Percentiles rank a stretch among this genome's conserved stretches.
Conservation (phyloP, 2,888 invertebrate genomes). For the Phytoseiulus persimilis region DNA sequence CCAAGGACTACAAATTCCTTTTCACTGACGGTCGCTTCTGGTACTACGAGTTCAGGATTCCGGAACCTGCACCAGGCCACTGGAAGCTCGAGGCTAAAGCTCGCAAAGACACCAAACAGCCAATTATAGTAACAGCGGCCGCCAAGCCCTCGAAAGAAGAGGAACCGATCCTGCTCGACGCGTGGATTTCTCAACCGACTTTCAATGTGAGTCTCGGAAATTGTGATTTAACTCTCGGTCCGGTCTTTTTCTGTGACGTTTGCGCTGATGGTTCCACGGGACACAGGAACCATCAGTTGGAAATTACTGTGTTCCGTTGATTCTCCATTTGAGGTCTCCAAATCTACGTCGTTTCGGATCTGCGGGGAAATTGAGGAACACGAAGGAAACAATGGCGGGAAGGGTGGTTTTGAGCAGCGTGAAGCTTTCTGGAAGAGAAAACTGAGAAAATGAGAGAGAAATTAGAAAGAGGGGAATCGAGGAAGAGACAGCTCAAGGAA, state of each 20-base stretch:
- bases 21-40: conserved; percentile 12
- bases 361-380: background rate
- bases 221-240: background rate
- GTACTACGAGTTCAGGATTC: conserved; percentile 35
- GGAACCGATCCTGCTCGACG: conserved; percentile 30
- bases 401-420: background rate
- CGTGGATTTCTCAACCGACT: conserved; percentile 26
- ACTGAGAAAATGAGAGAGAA: background rate
- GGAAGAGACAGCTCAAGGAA: background rate
- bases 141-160: conserved; percentile 29
- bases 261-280: background rate
- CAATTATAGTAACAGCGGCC: conserved; percentile 23
- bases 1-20: conserved; percentile 31
- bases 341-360: background rate
- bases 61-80: conserved; percentile 11
- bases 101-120: conserved; percentile 29
- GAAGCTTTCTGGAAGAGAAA: background rate
- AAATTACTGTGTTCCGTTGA: background rate
- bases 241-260: background rate
- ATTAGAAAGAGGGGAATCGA: background rate
- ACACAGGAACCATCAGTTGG: background rate
- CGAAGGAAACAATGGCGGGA: background rate
- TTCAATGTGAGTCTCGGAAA: background rate
- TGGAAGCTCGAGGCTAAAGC: conserved; percentile 26
- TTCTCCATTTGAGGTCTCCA: background rate